Base-by-base conservation (phyloP, 1,140 invertebrate genomes). In the Temnothorax nylanderi region DNA sequence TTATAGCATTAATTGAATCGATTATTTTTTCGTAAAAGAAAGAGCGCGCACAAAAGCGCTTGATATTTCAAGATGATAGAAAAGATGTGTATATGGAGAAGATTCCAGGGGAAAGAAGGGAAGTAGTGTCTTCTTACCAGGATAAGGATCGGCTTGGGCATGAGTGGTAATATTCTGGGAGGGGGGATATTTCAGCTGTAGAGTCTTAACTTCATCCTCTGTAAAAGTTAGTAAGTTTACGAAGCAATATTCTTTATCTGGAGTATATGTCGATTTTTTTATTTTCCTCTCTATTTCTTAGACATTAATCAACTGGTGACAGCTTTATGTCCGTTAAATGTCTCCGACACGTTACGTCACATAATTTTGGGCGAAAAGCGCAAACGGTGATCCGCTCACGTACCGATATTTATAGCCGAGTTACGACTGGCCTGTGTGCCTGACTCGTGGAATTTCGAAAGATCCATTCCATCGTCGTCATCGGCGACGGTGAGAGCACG, bases 381-480 rank as follows among this genome's bases (percentile, higher is more conserved):
- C 60, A 56, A 90, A 60, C 62, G 82, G 49, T 82, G 77, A 88
- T 81, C 47, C 62, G 41, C 75, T 86, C 64, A 75, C n/a, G 26
- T 89, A 44, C 18, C 41, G 82, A 82, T 91, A 92, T 92, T 92
- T 92, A 92, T 91, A 91, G 87, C 44, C 10, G 62, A 51, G 16
- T 21, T 16, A 37, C 34, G 49, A 62, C 21, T 54, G 62, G 65
- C 41, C n/a, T 72, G 37, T 72, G 37, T 16, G 62, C 65, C 60
- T 65, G 51, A 51, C 74, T 81, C 21, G 58, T 75, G 47, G 80
- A 91, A 92, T 88, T 88, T 85, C 60, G 54, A 51, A n/a, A 74
- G 65, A 34, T 58, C 56, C 21, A 80, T 54, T 58, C 56, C 21
- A 80, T 54, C 71, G 32, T 7, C 18, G 62, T 49, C 18, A n/a